Evolutionary conservation across 2,888 invertebrate species (phyloP).

Genomic region (Limnephilus auricula): DNA sequence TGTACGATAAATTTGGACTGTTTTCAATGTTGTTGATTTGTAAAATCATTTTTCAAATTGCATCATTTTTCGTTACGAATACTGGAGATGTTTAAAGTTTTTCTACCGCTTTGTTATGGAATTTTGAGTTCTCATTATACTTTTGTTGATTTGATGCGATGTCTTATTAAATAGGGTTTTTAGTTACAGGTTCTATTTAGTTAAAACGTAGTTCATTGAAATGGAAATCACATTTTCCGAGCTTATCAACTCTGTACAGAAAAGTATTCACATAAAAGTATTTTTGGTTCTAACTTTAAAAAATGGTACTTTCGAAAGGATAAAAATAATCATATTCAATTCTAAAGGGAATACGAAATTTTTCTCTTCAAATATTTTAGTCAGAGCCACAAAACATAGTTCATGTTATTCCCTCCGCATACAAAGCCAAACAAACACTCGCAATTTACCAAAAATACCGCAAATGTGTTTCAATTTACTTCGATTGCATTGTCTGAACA

Average conservation of each 20-base stretch:
- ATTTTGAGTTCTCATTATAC: too few species aligned
- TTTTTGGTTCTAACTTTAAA: not conserved
- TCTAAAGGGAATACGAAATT: not conserved
- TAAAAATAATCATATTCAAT: not conserved
- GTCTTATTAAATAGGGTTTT: too few species aligned
- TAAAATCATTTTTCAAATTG: not conserved
- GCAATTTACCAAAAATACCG: conserved; percentile 2
- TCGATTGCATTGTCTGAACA: conserved; percentile 57
- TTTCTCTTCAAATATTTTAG: not conserved
- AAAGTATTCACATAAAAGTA: too few species aligned
- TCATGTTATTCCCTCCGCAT: not conserved
- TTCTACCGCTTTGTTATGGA: not conserved
- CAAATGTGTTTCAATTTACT: conserved; percentile 58
- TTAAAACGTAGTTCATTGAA: not conserved
- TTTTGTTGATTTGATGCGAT: too few species aligned
- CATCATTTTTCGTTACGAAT: not conserved
- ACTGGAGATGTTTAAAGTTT: not conserved
- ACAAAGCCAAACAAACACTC: not conserved
- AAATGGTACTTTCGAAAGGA: not conserved
- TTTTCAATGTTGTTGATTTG: not conserved
- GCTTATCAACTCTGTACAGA: not conserved
- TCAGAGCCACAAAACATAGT: not conserved
- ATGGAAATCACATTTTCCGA: not conserved
- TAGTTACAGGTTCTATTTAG: not conserved
- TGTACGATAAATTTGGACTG: not conserved